A percentile compares a stretch with the other conserved stretches of the same genome.
These are phyloP conservation scores for Peucedramus taeniatus DNA, from an alignment of 2,113 vertebrate genomes.

Conservation along the genomic window DNA sequence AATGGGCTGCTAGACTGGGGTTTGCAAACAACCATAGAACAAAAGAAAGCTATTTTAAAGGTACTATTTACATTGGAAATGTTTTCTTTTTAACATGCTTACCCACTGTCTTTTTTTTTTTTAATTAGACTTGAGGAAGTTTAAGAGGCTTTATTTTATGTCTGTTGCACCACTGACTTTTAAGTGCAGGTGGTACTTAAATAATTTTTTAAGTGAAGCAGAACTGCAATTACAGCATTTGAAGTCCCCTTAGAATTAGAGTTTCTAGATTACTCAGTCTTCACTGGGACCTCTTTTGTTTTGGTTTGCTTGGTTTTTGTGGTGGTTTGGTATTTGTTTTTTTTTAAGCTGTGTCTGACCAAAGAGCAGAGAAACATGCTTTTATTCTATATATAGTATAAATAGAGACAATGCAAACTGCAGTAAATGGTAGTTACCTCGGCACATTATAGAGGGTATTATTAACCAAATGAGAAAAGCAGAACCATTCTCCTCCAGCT, in stretches of 20 bases:
- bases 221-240: background rate
- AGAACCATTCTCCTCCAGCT: background rate
- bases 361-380: background rate
- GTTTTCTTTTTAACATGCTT: background rate
- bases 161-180: background rate
- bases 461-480: background rate
- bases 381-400: background rate
- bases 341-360: background rate
- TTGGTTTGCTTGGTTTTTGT: background rate
- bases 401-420: background rate
- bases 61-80: background rate
- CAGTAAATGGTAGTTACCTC: background rate
- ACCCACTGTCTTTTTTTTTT: background rate
- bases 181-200: background rate
- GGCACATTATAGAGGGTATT: background rate
- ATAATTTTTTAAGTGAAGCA: background rate
- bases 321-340: background rate
- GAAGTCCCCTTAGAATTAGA: background rate
- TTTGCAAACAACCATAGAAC: background rate
- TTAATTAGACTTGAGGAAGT: background rate
- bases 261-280: background rate
- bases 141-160: background rate
- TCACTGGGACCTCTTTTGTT: background rate
- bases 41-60: background rate
- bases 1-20: background rate